Base-by-base conservation (phyloP, 1,140 invertebrate genomes). In the Helicoverpa zea region DNA sequence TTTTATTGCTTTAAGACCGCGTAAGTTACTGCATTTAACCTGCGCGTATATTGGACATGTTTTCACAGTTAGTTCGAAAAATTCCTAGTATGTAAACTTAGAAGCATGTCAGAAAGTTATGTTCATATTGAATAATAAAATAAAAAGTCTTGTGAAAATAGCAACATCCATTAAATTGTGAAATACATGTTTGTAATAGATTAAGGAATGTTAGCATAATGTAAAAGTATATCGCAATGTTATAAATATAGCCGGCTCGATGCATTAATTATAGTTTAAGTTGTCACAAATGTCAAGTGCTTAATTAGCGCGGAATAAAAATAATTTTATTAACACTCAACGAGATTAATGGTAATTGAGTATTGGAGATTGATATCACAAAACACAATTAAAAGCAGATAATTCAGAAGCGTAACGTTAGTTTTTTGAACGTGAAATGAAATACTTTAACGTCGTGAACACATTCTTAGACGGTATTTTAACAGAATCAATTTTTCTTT, bases 11-110 rank as follows among this genome's bases (percentile, higher is more conserved):
- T 64, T 63, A 14, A 63, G 59, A 63, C 59, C 30, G 35, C 61
- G 14, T 9, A 64, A 30, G 30, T 64, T 64, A 64, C 61, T 43
- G 30, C 61, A 43, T 64, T 64, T 64, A 64, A 64, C 30, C 61
- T 64, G 29, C 10, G 30, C 35, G 1, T 47, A 10, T 66, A 66
- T 47, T 66, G 12, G 58, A 58, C 56, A 23, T 58, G 56, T 58
- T 43, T 43, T 43, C 35, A 43, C 35, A 43, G 35, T 58, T 16
- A 43, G 35, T 58, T 16, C 16, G 56, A 16, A 23, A 58, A 9
- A 18, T 54, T 54, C 3, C 2, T 54, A n/a, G 13, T n/a, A 54
- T n/a, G 52, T 14, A 7, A n/a, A n/a, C 13, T 4, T n/a, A 54
- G 5, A 14, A 7, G 3, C 13, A 54, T 54, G 52, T n/a, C 13